Conservation (phyloP, 2,113 vertebrate species). For the Orthonyx spaldingii region DNA sequence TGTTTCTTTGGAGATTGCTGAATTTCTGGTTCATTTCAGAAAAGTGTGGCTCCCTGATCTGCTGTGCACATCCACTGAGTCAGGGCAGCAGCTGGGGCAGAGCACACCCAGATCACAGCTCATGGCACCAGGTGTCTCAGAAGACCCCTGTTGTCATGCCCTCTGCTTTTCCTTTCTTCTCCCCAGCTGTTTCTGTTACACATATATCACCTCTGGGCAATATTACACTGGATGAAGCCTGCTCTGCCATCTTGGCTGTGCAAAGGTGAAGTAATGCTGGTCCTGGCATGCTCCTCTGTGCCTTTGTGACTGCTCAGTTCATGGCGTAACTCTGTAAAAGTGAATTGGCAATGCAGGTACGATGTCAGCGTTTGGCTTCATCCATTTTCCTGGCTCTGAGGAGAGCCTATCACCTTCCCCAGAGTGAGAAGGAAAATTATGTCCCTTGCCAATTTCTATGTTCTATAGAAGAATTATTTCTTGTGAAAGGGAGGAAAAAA, state of each 20-base stretch:
- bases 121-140: fast-evolving
- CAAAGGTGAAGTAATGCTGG: background rate
- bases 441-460: background rate
- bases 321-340: background rate
- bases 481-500: background rate
- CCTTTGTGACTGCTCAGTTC: background rate
- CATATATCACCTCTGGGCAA: fast-evolving
- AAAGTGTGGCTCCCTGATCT: background rate
- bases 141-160: fast-evolving
- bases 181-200: background rate
- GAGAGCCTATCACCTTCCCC: background rate
- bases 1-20: background rate
- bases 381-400: background rate
- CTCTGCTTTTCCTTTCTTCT: background rate
- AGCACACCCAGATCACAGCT: background rate
- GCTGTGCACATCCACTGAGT: fast-evolving
- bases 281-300: background rate
- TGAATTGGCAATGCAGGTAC: fast-evolving
- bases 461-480: background rate
- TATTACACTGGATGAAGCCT: background rate
- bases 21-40: background rate
- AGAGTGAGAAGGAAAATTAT: background rate
- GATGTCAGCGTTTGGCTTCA: fast-evolving
- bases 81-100: background rate
- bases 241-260: background rate